These are phyloP conservation scores for Furcifer pardalis DNA, from an alignment of 2,797 vertebrate genomes.

Conservation along the genomic window DNA sequence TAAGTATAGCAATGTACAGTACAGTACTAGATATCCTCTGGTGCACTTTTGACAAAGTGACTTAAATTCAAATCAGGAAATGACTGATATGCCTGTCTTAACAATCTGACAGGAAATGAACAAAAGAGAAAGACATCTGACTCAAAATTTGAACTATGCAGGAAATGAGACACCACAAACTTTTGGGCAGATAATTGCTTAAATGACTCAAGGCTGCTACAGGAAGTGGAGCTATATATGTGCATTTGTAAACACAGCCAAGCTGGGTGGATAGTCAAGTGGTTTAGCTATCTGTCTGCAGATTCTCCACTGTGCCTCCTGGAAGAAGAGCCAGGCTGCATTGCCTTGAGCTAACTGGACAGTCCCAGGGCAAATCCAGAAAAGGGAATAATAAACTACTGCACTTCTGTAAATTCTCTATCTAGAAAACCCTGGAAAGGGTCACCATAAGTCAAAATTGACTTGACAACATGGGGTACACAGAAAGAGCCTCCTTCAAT, in stretches of 20 bases:
- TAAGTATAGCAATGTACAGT: background rate
- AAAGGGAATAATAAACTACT: too few relatives aligned
- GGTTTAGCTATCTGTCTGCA: too few relatives aligned
- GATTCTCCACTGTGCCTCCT: background rate
- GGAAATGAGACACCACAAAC: background rate
- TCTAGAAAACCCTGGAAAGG: too few relatives aligned
- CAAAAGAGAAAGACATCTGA: background rate
- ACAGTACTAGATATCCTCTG: background rate
- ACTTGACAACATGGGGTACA: too few relatives aligned
- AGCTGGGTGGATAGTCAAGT: background rate
- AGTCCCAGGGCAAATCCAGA: too few relatives aligned
- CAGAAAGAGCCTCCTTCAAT: too few relatives aligned
- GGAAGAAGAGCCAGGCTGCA: too few relatives aligned
- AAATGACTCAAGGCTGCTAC: background rate
- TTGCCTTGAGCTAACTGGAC: too few relatives aligned
- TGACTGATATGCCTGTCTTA: background rate
- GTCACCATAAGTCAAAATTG: too few relatives aligned
- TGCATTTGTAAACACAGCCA: background rate
- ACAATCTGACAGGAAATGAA: background rate
- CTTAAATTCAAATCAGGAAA: too few relatives aligned
- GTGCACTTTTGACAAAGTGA: background rate
- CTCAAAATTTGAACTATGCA: background rate
- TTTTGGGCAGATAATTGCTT: background rate
- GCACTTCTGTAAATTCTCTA: too few relatives aligned
- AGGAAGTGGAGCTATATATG: background rate